A percentile compares a stretch with the other conserved stretches of the same genome.
These are phyloP conservation scores for Botia almorhae DNA, from an alignment of 2,797 vertebrate genomes.

Conservation along the genomic window DNA sequence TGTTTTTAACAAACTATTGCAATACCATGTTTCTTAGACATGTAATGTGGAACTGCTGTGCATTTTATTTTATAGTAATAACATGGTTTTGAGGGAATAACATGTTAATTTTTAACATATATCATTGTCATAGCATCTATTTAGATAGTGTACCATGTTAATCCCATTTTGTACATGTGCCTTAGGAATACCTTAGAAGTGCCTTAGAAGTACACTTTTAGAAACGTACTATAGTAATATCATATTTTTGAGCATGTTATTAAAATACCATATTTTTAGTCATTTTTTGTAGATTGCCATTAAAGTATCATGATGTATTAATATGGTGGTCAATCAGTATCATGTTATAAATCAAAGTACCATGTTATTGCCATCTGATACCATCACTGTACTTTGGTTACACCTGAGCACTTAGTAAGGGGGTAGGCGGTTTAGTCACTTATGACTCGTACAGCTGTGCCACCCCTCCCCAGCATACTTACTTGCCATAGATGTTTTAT, in stretches of 20 bases:
- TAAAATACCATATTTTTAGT: not conserved
- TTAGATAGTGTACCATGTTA: not conserved
- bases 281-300: no score
- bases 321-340: not conserved
- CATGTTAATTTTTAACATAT: not conserved
- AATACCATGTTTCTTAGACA: not conserved
- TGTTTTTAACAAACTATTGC: not conserved
- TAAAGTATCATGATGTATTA: no score
- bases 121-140: not conserved
- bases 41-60: not conserved
- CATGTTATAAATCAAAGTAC: not conserved
- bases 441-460: conserved; percentile 51
- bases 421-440: conserved; percentile 43
- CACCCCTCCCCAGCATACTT: conserved; percentile 2
- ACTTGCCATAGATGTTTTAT: conserved; percentile 46
- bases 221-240: not conserved
- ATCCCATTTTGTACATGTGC: not conserved
- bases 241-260: not conserved
- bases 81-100: not conserved
- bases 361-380: not conserved
- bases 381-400: not conserved
- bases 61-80: not conserved
- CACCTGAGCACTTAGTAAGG: conserved; percentile 29
- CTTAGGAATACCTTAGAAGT: not conserved
- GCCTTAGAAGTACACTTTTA: not conserved